Base-by-base conservation (phyloP, 1,140 invertebrate genomes). In the Aricia agestis region DNA sequence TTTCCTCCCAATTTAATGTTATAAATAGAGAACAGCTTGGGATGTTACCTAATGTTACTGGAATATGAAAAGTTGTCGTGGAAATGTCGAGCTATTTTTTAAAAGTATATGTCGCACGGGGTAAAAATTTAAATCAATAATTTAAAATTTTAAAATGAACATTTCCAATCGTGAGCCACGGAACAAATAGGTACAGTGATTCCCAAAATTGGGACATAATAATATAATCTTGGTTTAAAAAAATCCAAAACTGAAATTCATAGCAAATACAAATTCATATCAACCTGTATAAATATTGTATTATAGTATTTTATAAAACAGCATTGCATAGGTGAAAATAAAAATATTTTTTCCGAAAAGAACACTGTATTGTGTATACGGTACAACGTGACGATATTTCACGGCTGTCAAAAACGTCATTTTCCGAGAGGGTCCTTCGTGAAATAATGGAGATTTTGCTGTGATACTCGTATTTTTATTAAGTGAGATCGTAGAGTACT, bases 1-100 rank as follows among this genome's bases (percentile, higher is more conserved):
- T 81, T 82, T 76, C 73, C 73, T 73, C 70, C 74, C 74, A 79
- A 81, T 82, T 82, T 63, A 25, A 63, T 59, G 59, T 25, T 13
- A 13, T 52, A 52, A 13, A 52, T 52, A 52, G 45, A 52, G 45
- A 15, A 52, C 11, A 52, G 45, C 45, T 52, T 52, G 45, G 1
- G 45, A 52, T 52, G 45, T 15, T 52, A 15, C 45, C 10, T 52
- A 52, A 52, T 52, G 45, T 52, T 52, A 52, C 45, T 52, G 45
- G 4, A 52, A 52, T 11, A 52, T 52, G 45, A 52, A 52, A 52
- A 15, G 45, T 15, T 52, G 45, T 52, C 45, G 13, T 4, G 45
- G 45, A 52, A 52, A 13, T 52, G 1, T 52, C 11, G 10, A 52
- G 45, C 11, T 13, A 1, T 52, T 52, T 1, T 52, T 52, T 52